Conservation (phyloP, 2,888 invertebrate species). For the Tenthredo amoena region DNA sequence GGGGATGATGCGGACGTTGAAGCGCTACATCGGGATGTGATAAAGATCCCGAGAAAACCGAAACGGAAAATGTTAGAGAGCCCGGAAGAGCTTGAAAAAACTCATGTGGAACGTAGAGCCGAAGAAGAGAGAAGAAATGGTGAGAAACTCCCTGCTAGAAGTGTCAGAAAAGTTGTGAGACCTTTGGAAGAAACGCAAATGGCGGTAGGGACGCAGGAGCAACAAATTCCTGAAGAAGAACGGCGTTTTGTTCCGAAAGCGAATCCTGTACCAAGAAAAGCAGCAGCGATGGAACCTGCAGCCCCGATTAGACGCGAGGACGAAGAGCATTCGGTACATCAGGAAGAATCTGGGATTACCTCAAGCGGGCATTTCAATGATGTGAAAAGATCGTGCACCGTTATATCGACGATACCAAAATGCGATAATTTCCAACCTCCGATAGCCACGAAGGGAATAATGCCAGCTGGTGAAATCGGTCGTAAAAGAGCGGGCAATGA, state of each 20-base stretch:
- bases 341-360: not conserved
- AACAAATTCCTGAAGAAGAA: not conserved
- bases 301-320: not conserved
- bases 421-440: conserved; percentile 62
- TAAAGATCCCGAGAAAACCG: conserved; percentile 44
- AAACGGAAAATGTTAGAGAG: conserved; percentile 21
- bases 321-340: not conserved
- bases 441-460: not conserved
- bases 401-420: conserved; percentile 72
- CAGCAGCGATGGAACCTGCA: not conserved
- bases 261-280: not conserved
- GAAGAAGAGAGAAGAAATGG: not conserved
- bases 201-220: not conserved
- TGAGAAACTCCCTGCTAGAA: not conserved
- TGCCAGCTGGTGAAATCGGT: not conserved
- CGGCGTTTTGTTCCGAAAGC: not conserved
- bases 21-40: not conserved
- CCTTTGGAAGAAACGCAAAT: not conserved
- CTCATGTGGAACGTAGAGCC: not conserved
- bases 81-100: not conserved
- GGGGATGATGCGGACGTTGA: not conserved
- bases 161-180: not conserved
- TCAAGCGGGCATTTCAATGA: not conserved
- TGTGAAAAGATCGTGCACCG: conserved; percentile 61
- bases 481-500: not conserved